These are phyloP conservation scores for Heptranchias perlo DNA, from an alignment of 2,113 vertebrate genomes.

Conservation along the genomic window DNA sequence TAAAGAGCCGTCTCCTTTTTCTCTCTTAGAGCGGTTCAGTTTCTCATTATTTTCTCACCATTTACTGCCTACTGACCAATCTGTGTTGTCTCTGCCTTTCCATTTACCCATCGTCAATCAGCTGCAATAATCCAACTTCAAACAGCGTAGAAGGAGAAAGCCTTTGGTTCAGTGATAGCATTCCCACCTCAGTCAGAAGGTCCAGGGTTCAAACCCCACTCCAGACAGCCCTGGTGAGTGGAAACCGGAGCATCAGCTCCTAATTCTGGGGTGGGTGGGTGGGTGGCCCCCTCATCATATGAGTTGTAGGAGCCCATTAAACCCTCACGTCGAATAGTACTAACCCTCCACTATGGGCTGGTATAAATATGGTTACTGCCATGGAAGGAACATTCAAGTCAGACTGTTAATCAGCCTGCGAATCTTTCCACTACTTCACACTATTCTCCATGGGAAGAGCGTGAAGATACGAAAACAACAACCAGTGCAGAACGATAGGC, in stretches of 20 bases:
- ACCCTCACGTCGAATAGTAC: not conserved
- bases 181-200: not conserved
- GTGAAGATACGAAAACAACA: not conserved
- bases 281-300: not conserved
- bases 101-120: not conserved
- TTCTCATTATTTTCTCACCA: not conserved
- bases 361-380: not conserved
- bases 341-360: not conserved
- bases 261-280: not conserved
- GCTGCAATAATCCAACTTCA: not conserved
- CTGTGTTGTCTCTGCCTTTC: not conserved
- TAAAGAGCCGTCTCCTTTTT: not conserved
- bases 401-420: not conserved
- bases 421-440: too few species aligned
- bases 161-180: not conserved
- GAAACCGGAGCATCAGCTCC: not conserved
- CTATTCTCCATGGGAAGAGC: too few species aligned
- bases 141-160: not conserved
- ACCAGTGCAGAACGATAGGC: not conserved
- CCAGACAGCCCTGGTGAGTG: not conserved
- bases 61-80: not conserved
- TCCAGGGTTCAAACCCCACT: not conserved
- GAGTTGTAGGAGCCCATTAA: not conserved
- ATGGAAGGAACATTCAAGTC: not conserved
- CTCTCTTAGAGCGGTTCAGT: not conserved